phyloP scores from a whole-genome alignment of 2,113 vertebrate species.

The Seriola dumerili region DNA sequence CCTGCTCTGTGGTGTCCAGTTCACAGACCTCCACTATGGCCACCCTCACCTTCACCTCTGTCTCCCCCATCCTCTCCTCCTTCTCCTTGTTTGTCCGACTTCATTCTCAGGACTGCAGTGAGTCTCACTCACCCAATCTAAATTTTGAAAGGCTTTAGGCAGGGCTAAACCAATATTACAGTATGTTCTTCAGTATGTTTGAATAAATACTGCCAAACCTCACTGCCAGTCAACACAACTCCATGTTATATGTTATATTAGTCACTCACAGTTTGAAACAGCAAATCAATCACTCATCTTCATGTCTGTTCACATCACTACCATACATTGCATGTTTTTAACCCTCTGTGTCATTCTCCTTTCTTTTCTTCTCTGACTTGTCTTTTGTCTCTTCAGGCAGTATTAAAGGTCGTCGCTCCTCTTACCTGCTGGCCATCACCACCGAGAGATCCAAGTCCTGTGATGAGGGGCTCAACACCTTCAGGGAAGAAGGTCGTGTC shows the following conservation, averaged over 20 bases:
- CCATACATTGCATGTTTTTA: not conserved
- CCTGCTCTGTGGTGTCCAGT: slow-evolving; percentile 91
- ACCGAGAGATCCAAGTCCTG: slow-evolving; percentile 97
- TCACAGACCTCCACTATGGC: slow-evolving; percentile 85
- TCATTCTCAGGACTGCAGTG: slow-evolving; percentile 92
- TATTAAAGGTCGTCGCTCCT: slow-evolving; percentile 93
- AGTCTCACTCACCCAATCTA: slow-evolving; percentile 77
- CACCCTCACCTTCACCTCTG: slow-evolving; percentile 84
- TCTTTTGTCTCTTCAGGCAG: slow-evolving; percentile 84
- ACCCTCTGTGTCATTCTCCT: not conserved
- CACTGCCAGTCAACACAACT: no score
- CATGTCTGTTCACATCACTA: not conserved
- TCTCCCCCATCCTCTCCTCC: slow-evolving; percentile 89
- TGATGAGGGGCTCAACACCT: slow-evolving; percentile 94
- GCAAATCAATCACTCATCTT: not conserved
- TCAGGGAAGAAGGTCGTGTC: slow-evolving; percentile 90
- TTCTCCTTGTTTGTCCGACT: slow-evolving; percentile 87
- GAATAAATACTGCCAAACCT: not conserved
- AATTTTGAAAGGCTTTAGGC: not conserved
- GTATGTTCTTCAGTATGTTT: not conserved
- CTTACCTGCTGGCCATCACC: slow-evolving; percentile 95
- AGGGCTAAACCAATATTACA: slow-evolving; percentile 11
- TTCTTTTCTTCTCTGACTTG: not conserved
- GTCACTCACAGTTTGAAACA: not conserved
- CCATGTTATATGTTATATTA: not conserved